A percentile compares a stretch with the other conserved stretches of the same genome.
phyloP scores from a whole-genome alignment of 2,888 invertebrate genomes.

The Tetanocera ferruginea region DNA sequence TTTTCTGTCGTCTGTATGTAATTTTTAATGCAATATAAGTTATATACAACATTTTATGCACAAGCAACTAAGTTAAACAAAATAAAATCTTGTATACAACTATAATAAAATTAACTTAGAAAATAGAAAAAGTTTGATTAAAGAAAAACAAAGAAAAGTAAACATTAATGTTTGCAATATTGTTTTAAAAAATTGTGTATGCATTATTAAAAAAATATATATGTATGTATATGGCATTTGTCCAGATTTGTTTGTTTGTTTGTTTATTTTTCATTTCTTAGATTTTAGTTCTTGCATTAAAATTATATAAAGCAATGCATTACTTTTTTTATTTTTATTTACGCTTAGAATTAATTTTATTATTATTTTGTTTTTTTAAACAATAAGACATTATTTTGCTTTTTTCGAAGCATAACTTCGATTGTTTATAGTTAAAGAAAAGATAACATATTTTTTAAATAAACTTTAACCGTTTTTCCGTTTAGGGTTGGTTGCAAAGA shows the following conservation, averaged over 20 bases:
- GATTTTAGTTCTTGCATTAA: constrained; percentile 23
- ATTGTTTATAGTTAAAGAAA: constrained; percentile 37
- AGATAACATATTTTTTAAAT: constrained; percentile 26
- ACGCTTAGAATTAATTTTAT: constrained; percentile 9
- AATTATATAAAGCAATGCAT: constrained; percentile 27
- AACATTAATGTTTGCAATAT: neutral
- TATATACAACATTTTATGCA: constrained; percentile 31
- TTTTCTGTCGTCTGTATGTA: constrained; percentile 14
- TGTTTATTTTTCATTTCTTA: constrained; percentile 1
- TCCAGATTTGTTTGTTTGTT: constrained; percentile 29
- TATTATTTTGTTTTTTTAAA: neutral
- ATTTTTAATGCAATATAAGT: constrained; percentile 30
- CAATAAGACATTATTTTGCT: constrained; percentile 22
- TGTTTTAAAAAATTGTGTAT: constrained; percentile 14
- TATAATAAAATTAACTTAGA: neutral
- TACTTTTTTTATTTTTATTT: neutral
- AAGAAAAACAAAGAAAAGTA: neutral
- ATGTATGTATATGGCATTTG: constrained; percentile 34
- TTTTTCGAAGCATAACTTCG: constrained; percentile 20
- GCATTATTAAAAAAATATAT: constrained; percentile 31
- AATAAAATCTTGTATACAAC: neutral
- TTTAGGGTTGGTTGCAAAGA: neutral
- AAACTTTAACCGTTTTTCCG: neutral
- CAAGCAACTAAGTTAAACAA: constrained; percentile 7
- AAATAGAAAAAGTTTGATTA: neutral